phyloP scores from a whole-genome alignment of 1,140 invertebrate genomes.

The Tribolium castaneum region DNA sequence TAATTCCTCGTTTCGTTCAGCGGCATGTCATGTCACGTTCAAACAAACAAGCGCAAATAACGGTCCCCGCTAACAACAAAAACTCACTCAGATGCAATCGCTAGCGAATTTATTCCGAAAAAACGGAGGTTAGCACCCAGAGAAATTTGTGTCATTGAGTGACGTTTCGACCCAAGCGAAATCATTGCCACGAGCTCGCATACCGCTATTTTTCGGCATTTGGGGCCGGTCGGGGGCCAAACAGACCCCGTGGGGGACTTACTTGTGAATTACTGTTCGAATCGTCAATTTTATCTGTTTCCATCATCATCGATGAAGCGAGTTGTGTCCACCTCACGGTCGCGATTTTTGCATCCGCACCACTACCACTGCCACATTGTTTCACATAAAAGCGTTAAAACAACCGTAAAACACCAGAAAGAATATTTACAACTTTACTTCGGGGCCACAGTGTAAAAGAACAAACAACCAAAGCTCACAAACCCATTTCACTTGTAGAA shows the following conservation, averaged over 20 bases:
- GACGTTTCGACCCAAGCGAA: background rate
- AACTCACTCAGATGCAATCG: slow-evolving; percentile 5
- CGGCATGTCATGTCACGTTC: slow-evolving; percentile 12
- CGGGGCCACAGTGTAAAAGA: background rate
- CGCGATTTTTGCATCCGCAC: background rate
- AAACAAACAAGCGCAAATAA: slow-evolving; percentile 7
- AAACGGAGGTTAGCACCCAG: background rate
- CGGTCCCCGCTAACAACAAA: background rate
- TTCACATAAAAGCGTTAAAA: background rate
- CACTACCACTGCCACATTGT: slow-evolving; percentile 6
- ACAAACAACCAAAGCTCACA: slow-evolving; percentile 21
- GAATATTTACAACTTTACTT: background rate
- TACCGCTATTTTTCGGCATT: background rate
- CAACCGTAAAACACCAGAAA: background rate
- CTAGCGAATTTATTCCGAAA: background rate
- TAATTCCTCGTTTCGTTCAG: slow-evolving; percentile 6
- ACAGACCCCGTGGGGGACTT: slow-evolving; percentile 43
- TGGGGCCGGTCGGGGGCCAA: background rate
- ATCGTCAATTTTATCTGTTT: slow-evolving; percentile 75
- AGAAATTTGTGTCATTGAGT: slow-evolving; percentile 1
- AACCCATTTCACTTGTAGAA: slow-evolving; percentile 29
- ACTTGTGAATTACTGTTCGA: slow-evolving; percentile 70
- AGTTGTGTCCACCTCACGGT: background rate
- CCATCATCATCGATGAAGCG: slow-evolving; percentile 69
- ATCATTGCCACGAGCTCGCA: background rate